Evolutionary conservation across 2,797 vertebrate species (phyloP).

Genomic region (Valencia hispanica): DNA sequence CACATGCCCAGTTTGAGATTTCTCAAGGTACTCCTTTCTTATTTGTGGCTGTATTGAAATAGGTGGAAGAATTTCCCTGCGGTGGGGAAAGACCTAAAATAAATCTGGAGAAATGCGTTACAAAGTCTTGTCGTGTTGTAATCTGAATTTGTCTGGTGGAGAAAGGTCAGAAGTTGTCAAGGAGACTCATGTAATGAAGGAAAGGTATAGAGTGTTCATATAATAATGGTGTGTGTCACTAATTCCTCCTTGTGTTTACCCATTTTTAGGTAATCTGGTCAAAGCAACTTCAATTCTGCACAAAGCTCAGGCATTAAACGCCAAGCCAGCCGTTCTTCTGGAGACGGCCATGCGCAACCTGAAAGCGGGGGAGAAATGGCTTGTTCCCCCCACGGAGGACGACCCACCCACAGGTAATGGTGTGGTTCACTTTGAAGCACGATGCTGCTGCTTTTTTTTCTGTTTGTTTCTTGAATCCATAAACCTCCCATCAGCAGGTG

Average conservation of each 20-base stretch:
- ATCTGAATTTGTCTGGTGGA: no score
- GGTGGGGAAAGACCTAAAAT: neutral
- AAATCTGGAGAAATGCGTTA: neutral
- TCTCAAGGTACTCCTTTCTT: slow-evolving; percentile 84
- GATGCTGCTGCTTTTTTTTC: neutral
- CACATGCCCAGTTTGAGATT: slow-evolving; percentile 94
- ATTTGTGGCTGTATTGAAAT: neutral
- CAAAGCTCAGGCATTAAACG: slow-evolving; percentile 86
- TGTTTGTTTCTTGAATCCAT: neutral
- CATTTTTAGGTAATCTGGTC: slow-evolving; percentile 83
- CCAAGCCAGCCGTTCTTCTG: slow-evolving; percentile 86
- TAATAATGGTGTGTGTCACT: neutral
- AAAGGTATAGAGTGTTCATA: no score
- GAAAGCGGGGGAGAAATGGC: slow-evolving; percentile 81
- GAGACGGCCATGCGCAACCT: slow-evolving; percentile 87
- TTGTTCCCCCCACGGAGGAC: slow-evolving; percentile 83
- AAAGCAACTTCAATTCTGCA: slow-evolving; percentile 91
- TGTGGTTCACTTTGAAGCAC: neutral
- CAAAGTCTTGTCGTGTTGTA: neutral
- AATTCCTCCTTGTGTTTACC: neutral
- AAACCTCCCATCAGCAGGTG: slow-evolving; percentile 32
- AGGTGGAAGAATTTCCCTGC: neutral
- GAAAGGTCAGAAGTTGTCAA: neutral
- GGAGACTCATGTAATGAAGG: no score
- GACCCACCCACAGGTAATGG: slow-evolving; percentile 80